Evolutionary conservation across 2,888 invertebrate genomes (phyloP).

Genomic region (Empis livida): DNA sequence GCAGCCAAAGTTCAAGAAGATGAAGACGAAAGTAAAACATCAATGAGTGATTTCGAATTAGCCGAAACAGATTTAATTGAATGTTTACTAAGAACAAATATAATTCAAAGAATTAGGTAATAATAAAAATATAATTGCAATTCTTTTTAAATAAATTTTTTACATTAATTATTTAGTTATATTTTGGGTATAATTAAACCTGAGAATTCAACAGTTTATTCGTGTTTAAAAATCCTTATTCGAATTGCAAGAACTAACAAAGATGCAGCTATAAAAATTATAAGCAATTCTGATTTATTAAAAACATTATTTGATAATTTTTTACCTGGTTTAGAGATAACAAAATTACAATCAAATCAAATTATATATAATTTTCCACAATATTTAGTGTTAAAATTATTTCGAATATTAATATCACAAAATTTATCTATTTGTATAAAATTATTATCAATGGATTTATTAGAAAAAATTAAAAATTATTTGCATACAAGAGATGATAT

Average conservation of each 20-base stretch:
- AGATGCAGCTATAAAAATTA: conserved; percentile 49
- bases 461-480: conserved; percentile 26
- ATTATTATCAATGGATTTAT: conserved; percentile 19
- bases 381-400: conserved; percentile 54
- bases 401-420: conserved; percentile 56
- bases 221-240: conserved; percentile 64
- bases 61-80: conserved; percentile 70
- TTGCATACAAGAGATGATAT: conserved; percentile 26
- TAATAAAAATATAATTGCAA: not conserved
- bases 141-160: not conserved
- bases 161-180: conserved; percentile 41
- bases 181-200: conserved; percentile 59
- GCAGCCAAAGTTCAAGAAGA: conserved; percentile 24
- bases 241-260: conserved; percentile 66
- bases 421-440: conserved; percentile 24
- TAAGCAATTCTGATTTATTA: conserved; percentile 51
- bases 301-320: conserved; percentile 46
- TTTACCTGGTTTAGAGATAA: conserved; percentile 22
- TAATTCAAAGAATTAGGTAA: conserved; percentile 57
- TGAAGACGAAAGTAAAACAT: conserved; percentile 41
- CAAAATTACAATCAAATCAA: conserved; percentile 3
- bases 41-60: conserved; percentile 75
- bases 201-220: conserved; percentile 55
- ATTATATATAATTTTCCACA: conserved; percentile 51
- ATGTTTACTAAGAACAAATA: conserved; percentile 58